These are phyloP conservation scores for Pseudopipra pipra DNA, from an alignment of 2,113 vertebrate genomes.

Conservation along the genomic window DNA sequence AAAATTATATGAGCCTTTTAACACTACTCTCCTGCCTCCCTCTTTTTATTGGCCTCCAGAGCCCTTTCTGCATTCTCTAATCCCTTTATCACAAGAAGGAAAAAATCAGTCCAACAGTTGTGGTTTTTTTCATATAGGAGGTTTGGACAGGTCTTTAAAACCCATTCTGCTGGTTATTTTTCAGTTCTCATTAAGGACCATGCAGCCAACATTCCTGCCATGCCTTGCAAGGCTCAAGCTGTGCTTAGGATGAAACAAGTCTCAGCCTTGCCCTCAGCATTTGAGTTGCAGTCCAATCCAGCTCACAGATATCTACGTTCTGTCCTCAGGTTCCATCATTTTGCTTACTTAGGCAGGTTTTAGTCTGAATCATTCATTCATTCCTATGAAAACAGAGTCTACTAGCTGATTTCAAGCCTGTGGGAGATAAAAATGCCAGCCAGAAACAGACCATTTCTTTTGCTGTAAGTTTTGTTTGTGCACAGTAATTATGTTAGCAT, in stretches of 20 bases:
- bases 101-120: background rate
- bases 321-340: background rate
- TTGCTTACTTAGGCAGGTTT: background rate
- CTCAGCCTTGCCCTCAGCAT: background rate
- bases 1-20: background rate
- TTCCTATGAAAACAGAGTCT: background rate
- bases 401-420: background rate
- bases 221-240: background rate
- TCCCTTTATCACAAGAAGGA: background rate
- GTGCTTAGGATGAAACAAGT: background rate
- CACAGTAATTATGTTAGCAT: background rate
- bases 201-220: background rate
- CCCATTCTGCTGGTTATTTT: background rate
- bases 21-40: fast-evolving
- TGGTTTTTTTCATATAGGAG: background rate
- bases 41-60: background rate
- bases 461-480: background rate
- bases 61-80: background rate
- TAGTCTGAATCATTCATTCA: background rate
- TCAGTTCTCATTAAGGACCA: background rate
- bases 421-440: background rate
- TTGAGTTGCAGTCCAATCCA: background rate
- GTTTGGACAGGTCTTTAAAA: background rate
- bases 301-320: background rate
- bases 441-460: background rate